A percentile compares a stretch with the other conserved stretches of the same genome.
Conservation (phyloP, 2,113 vertebrate genomes). For the Pithys albifrons region DNA sequence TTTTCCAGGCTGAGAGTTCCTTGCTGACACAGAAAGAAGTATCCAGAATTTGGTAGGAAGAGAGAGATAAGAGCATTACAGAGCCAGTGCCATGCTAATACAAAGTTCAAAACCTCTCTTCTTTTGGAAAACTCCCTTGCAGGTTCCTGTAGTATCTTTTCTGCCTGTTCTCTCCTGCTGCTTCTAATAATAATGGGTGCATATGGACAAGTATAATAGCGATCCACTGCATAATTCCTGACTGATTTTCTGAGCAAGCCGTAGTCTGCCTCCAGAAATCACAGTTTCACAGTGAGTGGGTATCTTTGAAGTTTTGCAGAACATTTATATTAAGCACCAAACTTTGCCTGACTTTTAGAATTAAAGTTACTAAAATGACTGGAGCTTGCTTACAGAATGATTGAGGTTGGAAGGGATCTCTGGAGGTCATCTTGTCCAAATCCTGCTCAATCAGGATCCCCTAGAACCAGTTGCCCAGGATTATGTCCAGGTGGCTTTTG, state of each 20-base stretch:
- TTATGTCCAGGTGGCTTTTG: background rate
- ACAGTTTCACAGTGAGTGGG: slow-evolving; percentile 58
- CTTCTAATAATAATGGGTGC: slow-evolving; percentile 43
- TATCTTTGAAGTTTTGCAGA: slow-evolving; percentile 34
- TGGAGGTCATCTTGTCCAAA: background rate
- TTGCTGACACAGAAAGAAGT: slow-evolving; percentile 4
- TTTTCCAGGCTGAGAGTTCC: background rate
- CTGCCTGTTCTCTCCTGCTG: background rate
- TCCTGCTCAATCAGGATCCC: background rate
- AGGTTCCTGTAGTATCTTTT: background rate
- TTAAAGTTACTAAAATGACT: background rate
- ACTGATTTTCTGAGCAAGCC: slow-evolving; percentile 47
- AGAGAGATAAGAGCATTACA: slow-evolving; percentile 1
- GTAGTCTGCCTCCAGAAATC: slow-evolving; percentile 62
- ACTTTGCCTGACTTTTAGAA: slow-evolving; percentile 29
- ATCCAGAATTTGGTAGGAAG: background rate
- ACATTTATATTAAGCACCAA: slow-evolving; percentile 61
- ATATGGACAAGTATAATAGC: slow-evolving; percentile 20
- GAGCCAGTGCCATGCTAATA: background rate
- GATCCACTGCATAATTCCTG: background rate
- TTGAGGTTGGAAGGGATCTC: background rate
- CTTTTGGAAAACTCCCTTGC: background rate
- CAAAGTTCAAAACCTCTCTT: slow-evolving; percentile 1
- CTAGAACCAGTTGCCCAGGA: background rate
- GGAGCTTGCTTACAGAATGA: background rate